Evolutionary conservation across 2,888 invertebrate species (phyloP), one percentile per base, ranked within the genome.

Genomic region (Caenorhabditis afra): DNA sequence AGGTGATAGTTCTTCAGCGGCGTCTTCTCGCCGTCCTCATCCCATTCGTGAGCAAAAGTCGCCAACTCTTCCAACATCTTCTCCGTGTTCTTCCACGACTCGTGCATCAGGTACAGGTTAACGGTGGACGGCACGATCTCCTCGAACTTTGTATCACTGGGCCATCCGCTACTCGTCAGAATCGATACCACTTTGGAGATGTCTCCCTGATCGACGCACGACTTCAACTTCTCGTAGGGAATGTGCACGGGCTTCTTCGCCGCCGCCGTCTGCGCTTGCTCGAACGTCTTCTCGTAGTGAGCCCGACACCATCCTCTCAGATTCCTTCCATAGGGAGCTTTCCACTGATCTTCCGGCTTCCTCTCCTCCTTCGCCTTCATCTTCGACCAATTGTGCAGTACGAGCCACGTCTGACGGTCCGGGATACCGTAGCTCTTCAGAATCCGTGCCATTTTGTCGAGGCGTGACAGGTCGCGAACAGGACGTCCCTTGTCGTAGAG

Each of bases 1-100:
- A 87, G 61, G 62, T 87, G 83, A 57, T 53, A 81, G 49, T 86
- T 85, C 37, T 78, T 79, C 20, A 87, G 61, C 0, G 84, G 84
- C 5, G 82, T 83, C 20, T 65, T 79, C 11, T 45, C 45, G 1
- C 71, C 41, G 18, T 75, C 77, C 29, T 57, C 61, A 0, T 66
- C 47, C 81, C 79, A 78, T 10, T 37, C 20, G 5, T 50, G 16
- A 0, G 74, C 66, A 18, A 29, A 57, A 10, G 58, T 14, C 18
- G 81, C 45, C 70, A 86, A 29, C 22, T 80, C 67, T 37, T 50
- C 67, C 16, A 87, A 64, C 74, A 87, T 77, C 22, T 70, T 68
- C 29, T 79, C 67, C 0, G 82, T 70, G 45, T 80, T 81, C n/a
- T 81, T 74, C 84, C 82, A 86, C 45, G 82, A 78, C 37, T 86